Percentiles rank a stretch among this genome's conserved stretches.
Evolutionary conservation across 2,888 invertebrate genomes (phyloP).

Genomic region (Ophion costatus): DNA sequence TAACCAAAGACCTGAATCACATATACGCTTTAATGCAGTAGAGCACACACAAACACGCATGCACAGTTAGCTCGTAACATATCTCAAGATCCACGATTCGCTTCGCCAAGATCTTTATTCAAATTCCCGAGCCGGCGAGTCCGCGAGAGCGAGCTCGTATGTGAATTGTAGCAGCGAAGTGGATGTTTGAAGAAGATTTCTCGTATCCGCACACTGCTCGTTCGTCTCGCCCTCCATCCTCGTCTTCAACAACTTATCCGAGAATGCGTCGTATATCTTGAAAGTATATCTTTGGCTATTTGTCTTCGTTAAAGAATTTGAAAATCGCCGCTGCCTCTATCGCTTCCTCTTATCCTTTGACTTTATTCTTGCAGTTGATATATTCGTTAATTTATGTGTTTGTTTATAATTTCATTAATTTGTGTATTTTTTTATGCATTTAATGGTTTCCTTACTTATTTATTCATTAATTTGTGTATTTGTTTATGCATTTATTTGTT

Average conservation of each 20-base stretch:
- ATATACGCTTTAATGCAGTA: conserved; percentile 19
- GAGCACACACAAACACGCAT: conserved; percentile 9
- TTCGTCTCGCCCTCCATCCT: not conserved
- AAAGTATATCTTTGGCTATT: conserved; percentile 62
- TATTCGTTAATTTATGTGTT: too few relatives aligned
- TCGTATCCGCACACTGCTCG: conserved; percentile 5
- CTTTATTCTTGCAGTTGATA: too few relatives aligned
- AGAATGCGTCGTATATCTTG: conserved; percentile 63
- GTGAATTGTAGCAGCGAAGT: not conserved
- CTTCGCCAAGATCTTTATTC: conserved; percentile 60
- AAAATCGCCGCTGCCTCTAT: conserved; percentile 29
- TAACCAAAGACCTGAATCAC: not conserved
- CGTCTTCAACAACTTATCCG: conserved; percentile 45
- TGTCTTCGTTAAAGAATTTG: conserved; percentile 64
- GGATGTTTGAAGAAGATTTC: conserved; percentile 4
- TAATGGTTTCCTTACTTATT: too few relatives aligned
- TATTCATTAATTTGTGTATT: too few relatives aligned
- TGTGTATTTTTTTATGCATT: too few relatives aligned
- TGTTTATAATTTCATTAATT: too few relatives aligned
- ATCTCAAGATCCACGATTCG: conserved; percentile 53
- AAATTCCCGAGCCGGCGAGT: conserved; percentile 48
- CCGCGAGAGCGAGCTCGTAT: not conserved
- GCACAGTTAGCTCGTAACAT: conserved; percentile 38
- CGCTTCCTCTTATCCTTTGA: too few relatives aligned
- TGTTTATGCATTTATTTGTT: too few relatives aligned